Conservation (phyloP, 2,888 invertebrate species). For the Parelbella ahira region DNA sequence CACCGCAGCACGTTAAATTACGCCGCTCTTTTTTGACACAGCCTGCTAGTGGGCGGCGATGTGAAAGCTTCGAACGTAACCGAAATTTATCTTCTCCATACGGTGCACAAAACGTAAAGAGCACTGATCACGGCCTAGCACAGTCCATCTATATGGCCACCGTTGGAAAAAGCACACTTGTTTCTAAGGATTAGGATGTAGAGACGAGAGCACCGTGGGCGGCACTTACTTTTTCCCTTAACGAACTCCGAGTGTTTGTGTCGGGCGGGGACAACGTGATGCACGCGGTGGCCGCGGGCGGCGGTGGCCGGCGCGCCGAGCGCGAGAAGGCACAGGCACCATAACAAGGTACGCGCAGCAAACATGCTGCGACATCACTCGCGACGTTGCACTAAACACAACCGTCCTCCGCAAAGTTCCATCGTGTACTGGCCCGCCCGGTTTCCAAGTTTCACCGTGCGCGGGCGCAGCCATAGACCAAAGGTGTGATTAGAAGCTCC, state of each 20-base stretch:
- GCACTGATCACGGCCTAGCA: constrained; percentile 12
- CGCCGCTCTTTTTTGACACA: constrained; percentile 15
- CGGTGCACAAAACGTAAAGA: constrained; percentile 1
- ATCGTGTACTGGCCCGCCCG: constrained; percentile 70
- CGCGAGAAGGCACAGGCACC: constrained; percentile 60
- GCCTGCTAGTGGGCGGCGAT: constrained; percentile 19
- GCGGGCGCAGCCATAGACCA: constrained; percentile 60
- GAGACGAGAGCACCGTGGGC: constrained; percentile 42
- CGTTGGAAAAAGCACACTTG: neutral
- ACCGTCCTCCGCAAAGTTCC: constrained; percentile 63
- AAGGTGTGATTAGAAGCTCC: constrained; percentile 34
- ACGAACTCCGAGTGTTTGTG: constrained; percentile 84
- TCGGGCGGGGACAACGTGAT: constrained; percentile 53
- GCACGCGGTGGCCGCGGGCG: constrained; percentile 54
- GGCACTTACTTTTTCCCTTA: constrained; percentile 88
- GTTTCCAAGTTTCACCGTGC: constrained; percentile 53
- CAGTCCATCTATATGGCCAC: constrained; percentile 13
- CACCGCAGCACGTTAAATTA: no score
- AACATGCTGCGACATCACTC: constrained; percentile 77
- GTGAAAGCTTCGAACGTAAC: constrained; percentile 20
- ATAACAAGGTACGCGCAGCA: constrained; percentile 64
- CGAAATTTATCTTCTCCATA: constrained; percentile 23
- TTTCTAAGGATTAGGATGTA: constrained; percentile 5
- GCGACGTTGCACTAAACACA: constrained; percentile 55
- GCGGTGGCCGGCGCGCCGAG: constrained; percentile 39